Conservation (phyloP, 2,797 vertebrate species). For the Danio albolineatus region DNA sequence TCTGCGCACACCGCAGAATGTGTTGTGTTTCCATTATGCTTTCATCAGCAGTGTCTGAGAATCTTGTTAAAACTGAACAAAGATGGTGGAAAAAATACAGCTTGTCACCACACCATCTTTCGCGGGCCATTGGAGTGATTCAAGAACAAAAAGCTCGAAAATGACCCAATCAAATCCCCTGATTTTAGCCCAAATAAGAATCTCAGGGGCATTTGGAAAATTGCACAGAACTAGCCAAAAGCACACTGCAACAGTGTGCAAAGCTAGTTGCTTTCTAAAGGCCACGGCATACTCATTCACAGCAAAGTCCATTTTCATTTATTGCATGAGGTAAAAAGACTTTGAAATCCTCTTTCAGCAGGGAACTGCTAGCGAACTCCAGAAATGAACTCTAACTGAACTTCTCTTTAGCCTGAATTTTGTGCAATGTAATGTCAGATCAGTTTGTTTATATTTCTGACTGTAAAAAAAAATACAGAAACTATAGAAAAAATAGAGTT, state of each 20-base stretch:
- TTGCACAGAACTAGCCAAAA: neutral
- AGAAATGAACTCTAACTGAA: no score
- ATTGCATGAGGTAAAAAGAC: no score
- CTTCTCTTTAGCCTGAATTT: no score
- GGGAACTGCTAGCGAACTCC: no score
- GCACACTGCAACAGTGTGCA: neutral
- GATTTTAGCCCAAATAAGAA: slow-evolving; percentile 2
- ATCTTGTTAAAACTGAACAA: neutral
- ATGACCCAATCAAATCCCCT: neutral
- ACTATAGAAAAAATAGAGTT: no score
- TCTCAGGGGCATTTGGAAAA: neutral
- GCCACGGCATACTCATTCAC: no score
- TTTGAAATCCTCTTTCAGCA: no score
- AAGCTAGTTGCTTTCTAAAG: neutral
- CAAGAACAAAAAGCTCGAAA: neutral
- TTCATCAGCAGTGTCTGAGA: slow-evolving; percentile 18
- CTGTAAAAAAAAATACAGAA: no score
- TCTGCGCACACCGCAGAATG: neutral
- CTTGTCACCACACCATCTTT: slow-evolving; percentile 8
- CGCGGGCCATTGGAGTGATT: neutral
- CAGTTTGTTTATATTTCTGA: no score
- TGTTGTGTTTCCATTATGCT: neutral
- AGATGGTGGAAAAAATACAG: neutral
- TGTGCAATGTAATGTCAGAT: no score
- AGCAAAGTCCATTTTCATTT: no score